A percentile compares a stretch with the other conserved stretches of the same genome.
These are phyloP conservation scores for Apostichopus californicus DNA, from an alignment of 35 echinoderm and acorn worm genomes.

Conservation along the genomic window DNA sequence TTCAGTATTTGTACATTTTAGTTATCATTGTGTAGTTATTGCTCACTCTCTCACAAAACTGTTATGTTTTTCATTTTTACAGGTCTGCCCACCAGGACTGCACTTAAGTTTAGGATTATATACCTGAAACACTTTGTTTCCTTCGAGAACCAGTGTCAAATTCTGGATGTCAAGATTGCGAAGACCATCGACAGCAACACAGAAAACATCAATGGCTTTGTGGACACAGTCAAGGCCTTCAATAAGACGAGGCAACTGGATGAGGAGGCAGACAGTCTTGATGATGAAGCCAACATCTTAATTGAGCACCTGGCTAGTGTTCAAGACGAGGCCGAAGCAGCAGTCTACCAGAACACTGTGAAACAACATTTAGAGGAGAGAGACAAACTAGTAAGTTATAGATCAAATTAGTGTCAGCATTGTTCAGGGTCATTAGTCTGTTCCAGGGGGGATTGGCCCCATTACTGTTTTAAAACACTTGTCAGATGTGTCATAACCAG, in stretches of 20 bases:
- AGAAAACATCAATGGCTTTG: not conserved
- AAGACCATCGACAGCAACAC: not conserved
- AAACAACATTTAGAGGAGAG: conserved; percentile 11
- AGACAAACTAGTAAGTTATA: conserved; percentile 14
- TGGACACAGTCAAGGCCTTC: not conserved
- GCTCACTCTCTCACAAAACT: not conserved
- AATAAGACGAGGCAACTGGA: not conserved
- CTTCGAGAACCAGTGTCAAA: conserved; percentile 50
- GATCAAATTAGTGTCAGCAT: too few species aligned
- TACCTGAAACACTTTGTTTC: too few species aligned
- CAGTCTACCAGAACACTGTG: not conserved
- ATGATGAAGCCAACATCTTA: not conserved
- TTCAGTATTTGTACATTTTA: not conserved
- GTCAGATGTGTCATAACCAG: too few species aligned
- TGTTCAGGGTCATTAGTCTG: too few species aligned
- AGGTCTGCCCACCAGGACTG: conserved; percentile 71
- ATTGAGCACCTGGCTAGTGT: conserved; percentile 14
- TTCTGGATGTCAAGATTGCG: conserved; percentile 44
- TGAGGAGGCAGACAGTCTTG: not conserved
- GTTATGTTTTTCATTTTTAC: not conserved
- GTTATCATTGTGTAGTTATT: not conserved
- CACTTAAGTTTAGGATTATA: conserved; percentile 66
- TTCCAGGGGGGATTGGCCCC: too few species aligned
- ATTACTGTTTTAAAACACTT: too few species aligned
- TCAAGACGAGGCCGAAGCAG: not conserved